Conservation (phyloP, 2,888 invertebrate genomes). For the Carpatolechia fugitivella region DNA sequence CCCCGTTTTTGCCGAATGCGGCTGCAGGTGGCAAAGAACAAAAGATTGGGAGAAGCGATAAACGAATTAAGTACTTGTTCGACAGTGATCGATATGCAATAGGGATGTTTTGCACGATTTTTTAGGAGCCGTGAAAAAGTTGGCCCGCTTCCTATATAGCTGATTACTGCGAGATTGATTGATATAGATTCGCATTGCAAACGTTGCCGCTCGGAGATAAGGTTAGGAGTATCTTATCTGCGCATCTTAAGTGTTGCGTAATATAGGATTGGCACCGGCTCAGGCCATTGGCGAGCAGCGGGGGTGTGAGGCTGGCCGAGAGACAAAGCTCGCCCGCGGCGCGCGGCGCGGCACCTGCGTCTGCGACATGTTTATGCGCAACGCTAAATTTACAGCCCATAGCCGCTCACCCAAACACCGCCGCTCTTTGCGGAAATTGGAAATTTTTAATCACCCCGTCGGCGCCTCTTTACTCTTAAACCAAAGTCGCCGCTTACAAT, state of each 20-base stretch:
- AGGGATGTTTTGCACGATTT: constrained; percentile 2
- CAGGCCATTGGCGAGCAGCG: constrained; percentile 6
- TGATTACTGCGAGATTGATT: neutral
- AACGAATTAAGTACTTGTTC: constrained; percentile 11
- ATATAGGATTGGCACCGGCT: neutral
- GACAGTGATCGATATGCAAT: constrained; percentile 12
- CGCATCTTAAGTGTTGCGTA: neutral
- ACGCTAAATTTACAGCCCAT: constrained; percentile 65
- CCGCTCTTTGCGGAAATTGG: constrained; percentile 54
- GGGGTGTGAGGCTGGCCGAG: constrained; percentile 22
- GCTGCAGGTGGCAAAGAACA: constrained; percentile 58
- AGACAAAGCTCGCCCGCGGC: constrained; percentile 54
- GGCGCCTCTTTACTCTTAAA: constrained; percentile 48
- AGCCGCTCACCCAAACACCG: constrained; percentile 35
- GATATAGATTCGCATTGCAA: neutral
- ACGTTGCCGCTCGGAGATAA: neutral
- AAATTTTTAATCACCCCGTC: constrained; percentile 60
- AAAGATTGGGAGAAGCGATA: constrained; percentile 27
- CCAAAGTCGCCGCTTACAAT: constrained; percentile 33
- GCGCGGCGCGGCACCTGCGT: constrained; percentile 41
- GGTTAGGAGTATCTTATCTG: neutral
- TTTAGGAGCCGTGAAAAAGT: neutral
- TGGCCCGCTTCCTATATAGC: neutral
- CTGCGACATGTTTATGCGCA: constrained; percentile 64
- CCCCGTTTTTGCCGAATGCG: constrained; percentile 52